These are phyloP conservation scores for Pemphigus obesinymphae DNA, from an alignment of 1,140 invertebrate species.

Conservation along the genomic window DNA sequence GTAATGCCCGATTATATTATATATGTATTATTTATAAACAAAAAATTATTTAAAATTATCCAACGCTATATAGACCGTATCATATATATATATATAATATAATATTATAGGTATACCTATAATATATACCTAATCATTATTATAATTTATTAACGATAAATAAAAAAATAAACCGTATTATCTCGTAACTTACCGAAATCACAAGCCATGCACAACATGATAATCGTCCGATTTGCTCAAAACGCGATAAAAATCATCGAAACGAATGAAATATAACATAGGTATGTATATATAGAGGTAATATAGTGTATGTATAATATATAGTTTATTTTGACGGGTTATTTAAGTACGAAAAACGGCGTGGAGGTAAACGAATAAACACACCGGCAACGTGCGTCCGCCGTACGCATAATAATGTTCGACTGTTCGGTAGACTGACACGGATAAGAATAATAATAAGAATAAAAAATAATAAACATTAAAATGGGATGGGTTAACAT, in stretches of 20 bases:
- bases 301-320: too few species aligned
- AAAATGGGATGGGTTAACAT: constrained; percentile 13
- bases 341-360: neutral
- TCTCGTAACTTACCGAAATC: constrained; percentile 14
- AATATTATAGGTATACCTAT: too few species aligned
- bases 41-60: too few species aligned
- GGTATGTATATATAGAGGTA: too few species aligned
- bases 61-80: too few species aligned
- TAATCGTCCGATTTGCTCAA: neutral
- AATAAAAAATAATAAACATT: neutral
- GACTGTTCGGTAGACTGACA: neutral
- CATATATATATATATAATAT: too few species aligned
- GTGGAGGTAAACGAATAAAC: neutral
- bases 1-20: too few species aligned
- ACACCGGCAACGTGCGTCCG: constrained; percentile 2
- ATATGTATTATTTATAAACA: too few species aligned
- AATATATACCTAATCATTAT: too few species aligned
- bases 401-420: neutral
- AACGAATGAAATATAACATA: too few species aligned
- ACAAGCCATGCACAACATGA: constrained; percentile 24
- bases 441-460: neutral
- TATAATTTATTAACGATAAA: too few species aligned
- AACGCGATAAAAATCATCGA: neutral
- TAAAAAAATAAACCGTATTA: too few species aligned
- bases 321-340: neutral